Evolutionary conservation across 2,888 invertebrate species (phyloP).

Genomic region (Diploptera punctata): DNA sequence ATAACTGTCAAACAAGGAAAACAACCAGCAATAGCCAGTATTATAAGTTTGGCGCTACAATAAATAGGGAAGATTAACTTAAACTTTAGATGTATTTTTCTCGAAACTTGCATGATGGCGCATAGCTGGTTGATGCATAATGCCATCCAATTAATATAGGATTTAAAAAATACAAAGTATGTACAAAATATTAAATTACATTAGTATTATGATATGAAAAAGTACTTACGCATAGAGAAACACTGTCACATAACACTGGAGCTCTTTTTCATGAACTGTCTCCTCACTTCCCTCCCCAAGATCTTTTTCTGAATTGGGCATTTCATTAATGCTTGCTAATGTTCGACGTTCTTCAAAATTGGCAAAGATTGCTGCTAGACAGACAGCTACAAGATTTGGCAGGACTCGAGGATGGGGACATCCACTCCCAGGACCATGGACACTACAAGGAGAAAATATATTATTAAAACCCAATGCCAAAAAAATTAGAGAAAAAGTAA

Average conservation of each 20-base stretch:
- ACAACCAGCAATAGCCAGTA: too few relatives aligned
- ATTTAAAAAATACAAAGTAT: background rate
- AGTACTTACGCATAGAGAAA: constrained; percentile 58
- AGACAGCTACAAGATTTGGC: constrained; percentile 79
- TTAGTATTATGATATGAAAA: background rate
- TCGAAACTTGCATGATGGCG: too few relatives aligned
- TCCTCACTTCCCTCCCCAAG: constrained; percentile 26
- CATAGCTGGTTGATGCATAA: too few relatives aligned
- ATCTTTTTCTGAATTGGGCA: constrained; percentile 13
- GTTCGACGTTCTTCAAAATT: constrained; percentile 56
- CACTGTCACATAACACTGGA: constrained; percentile 57
- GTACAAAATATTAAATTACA: background rate
- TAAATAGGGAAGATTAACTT: too few relatives aligned
- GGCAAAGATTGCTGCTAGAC: constrained; percentile 71
- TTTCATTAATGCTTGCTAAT: constrained; percentile 25
- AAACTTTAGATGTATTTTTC: too few relatives aligned
- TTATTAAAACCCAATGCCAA: too few relatives aligned
- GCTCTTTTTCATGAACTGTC: constrained; percentile 50
- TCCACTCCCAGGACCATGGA: constrained; percentile 72
- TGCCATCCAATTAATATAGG: too few relatives aligned
- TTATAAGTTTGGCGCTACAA: too few relatives aligned
- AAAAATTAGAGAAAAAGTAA: too few relatives aligned
- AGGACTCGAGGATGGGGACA: constrained; percentile 83
- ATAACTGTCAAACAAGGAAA: too few relatives aligned
- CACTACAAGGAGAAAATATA: too few relatives aligned